Evolutionary conservation across 1,140 invertebrate species (phyloP).

Genomic region (Meloidogyne chitwoodi): DNA sequence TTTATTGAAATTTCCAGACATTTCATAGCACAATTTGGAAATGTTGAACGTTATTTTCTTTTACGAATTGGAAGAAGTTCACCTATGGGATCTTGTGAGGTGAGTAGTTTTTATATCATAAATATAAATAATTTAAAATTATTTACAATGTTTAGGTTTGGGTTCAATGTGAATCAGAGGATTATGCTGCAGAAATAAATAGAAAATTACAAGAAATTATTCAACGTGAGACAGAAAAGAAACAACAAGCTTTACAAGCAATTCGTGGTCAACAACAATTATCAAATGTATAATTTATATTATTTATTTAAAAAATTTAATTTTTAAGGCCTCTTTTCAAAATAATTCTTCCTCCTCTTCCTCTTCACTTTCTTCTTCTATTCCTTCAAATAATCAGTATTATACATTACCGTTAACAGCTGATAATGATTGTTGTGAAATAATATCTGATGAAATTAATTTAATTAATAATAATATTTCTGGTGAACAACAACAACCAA

Average conservation of each 20-base stretch:
- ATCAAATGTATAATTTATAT: not conserved
- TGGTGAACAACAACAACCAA: not conserved
- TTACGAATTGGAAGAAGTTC: conserved; percentile 26
- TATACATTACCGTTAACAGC: not conserved
- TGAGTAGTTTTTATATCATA: not conserved
- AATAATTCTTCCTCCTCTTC: not conserved
- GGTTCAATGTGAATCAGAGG: conserved; percentile 35
- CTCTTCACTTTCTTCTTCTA: not conserved
- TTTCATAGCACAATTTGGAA: conserved; percentile 24
- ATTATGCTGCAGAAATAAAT: conserved; percentile 16
- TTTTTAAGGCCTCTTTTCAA: not conserved
- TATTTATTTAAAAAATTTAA: not conserved
- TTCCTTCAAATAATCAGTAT: not conserved
- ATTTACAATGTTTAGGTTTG: conserved; percentile 1
- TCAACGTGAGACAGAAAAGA: conserved; percentile 34
- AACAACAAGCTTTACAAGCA: conserved; percentile 21
- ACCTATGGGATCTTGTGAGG: conserved; percentile 24
- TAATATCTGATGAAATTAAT: not conserved
- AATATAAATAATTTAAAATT: not conserved
- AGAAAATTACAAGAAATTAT: conserved; percentile 30
- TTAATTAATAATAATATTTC: too few relatives aligned
- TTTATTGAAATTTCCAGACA: conserved; percentile 34
- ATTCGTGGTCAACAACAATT: not conserved
- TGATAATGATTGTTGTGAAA: not conserved
- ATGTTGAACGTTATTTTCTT: conserved; percentile 32